Evolutionary conservation across 1,140 invertebrate species (phyloP), one percentile per base, ranked within the genome.

Genomic region (Drosophila parabipectinata): DNA sequence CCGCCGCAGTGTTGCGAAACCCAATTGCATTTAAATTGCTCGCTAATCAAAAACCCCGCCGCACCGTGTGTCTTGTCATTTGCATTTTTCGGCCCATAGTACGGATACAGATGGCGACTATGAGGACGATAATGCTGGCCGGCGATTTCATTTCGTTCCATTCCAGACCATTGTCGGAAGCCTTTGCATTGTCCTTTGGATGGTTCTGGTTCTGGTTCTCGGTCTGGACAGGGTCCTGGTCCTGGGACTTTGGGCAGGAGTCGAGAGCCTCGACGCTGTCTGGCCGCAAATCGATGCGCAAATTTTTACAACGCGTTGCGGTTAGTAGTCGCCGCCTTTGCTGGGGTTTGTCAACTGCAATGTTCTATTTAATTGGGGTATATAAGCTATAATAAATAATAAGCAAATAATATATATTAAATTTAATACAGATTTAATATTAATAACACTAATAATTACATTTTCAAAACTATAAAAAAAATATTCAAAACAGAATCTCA

Each of bases 241-340:
- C 56, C 39, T 10, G 32, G 50, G 30, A 47, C 15, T 18, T 7
- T 24, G 14, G 48, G 24, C 41, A 50, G 58, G 51, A 73, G 45
- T 39, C 67, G 50, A 41, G 52, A 61, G 52, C 76, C 80, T 64
- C 72, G 68, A 47, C 48, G 56, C 63, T 52, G 81, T 84, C 82
- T 85, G 81, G 78, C 82, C 81, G 71, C 82, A 87, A 85, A 85
- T 85, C 81, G 81, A 85, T 82, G 82, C 69, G 81, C 83, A 85
- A 81, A 85, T 85, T 85, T 85, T 85, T 85, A 85, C 78, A 87
- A 68, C 39, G 66, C 78, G 66, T 52, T 84, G 81, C 63, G 82
- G 81, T 84, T 84, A 87, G 82, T 67, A 69, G 67, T 52, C 69
- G 64, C 64, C 64, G 61, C 41, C 21, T 34, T 48, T 39, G 10